Conservation (phyloP, 2,113 vertebrate genomes). For the Corapipo altera region DNA sequence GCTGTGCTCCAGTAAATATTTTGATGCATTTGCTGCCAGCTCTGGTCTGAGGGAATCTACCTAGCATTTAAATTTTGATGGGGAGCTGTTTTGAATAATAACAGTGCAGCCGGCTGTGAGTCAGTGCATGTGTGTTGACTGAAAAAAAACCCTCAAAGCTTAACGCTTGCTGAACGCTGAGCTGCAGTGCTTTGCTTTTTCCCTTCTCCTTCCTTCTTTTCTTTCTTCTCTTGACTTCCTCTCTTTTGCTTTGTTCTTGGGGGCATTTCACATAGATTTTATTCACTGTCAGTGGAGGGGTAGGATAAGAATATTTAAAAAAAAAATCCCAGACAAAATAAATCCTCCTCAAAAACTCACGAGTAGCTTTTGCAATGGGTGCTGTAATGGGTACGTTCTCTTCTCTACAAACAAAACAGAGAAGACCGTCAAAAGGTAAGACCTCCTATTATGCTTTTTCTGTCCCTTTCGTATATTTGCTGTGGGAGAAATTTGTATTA, state of each 20-base stretch:
- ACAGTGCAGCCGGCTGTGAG: constrained; percentile 72
- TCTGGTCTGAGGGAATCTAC: constrained; percentile 65
- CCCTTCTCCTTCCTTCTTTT: constrained; percentile 49
- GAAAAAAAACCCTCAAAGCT: constrained; percentile 63
- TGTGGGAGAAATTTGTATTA: background rate
- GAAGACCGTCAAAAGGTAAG: constrained; percentile 93
- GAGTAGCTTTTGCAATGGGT: constrained; percentile 83
- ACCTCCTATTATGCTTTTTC: constrained; percentile 43
- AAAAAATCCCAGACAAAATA: constrained; percentile 28
- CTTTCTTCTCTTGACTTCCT: constrained; percentile 51
- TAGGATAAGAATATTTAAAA: background rate
- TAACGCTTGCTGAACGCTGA: constrained; percentile 68
- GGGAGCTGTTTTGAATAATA: constrained; percentile 72
- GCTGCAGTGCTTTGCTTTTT: constrained; percentile 72
- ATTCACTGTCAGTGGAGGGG: constrained; percentile 15
- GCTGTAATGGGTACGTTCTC: constrained; percentile 96
- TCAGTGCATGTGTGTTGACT: constrained; percentile 77
- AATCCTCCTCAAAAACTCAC: constrained; percentile 42
- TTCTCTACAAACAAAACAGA: constrained; percentile 94
- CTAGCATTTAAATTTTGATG: constrained; percentile 68
- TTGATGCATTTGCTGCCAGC: constrained; percentile 66
- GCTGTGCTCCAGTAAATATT: constrained; percentile 71
- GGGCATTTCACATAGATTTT: constrained; percentile 45
- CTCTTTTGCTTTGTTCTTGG: constrained; percentile 33
- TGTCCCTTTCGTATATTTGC: constrained; percentile 10